Evolutionary conservation across 1,140 invertebrate genomes (phyloP), one percentile per base, ranked within the genome.

Genomic region (Piezodorus guildinii): DNA sequence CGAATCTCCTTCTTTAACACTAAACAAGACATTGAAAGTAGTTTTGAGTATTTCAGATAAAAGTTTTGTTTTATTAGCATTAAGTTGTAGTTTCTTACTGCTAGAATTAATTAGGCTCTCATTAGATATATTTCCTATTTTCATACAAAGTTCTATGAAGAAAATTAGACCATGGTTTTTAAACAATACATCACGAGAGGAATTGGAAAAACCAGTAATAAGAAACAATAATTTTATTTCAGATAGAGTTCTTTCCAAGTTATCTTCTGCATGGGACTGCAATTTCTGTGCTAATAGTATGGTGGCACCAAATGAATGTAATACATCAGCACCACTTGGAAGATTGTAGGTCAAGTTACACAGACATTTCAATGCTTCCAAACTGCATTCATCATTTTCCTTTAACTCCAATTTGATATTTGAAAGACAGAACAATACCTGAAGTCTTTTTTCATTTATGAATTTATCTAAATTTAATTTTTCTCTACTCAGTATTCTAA

Each of bases 291-390:
- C 52, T 23, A 56, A 16, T 23, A 25, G 19, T 27, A 23, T 3
- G 6, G 52, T 25, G 14, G 23, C 52, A 23, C 14, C 52, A 56
- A 21, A 25, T 3, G 17, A 23, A 56, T 56, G 19, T 16, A 56
- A 23, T 23, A 25, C 23, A 16, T 25, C 52, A 56, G 17, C 23
- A 0, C 85, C 83, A 52, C 80, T 80, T 56, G 74, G 71, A 76
- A 87, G 90, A 72, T 95, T 91, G 72, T 83, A 95, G 54, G 94
- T 78, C 51, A 96, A 75, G 76, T 97, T 97, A 71, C 89, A 94
- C 3, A 96, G 73, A 72, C 91, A 86, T 76, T 96, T 97, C 54
- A 91, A 74, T 0, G 89, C 85, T 75, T 95, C 92, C 9, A 88
- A 71, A 14, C 80, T 44, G 67, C 43, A 49, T 68, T 71, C 17